Evolutionary conservation across 2,888 invertebrate genomes (phyloP).

Genomic region (Tipula confusa): DNA sequence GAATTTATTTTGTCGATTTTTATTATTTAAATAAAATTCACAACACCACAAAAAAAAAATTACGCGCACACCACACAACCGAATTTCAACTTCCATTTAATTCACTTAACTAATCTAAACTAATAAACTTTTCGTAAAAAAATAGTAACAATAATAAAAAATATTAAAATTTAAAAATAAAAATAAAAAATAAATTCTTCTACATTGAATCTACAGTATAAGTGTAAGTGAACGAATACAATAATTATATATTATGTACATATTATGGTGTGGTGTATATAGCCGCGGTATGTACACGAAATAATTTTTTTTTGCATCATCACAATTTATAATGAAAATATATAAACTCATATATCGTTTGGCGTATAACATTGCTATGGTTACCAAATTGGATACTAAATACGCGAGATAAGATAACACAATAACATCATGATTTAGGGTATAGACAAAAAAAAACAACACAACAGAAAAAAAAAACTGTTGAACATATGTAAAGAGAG

Average conservation of each 20-base stretch:
- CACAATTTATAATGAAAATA: neutral
- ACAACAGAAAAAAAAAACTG: neutral
- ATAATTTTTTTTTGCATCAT: neutral
- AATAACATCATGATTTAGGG: neutral
- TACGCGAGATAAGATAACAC: neutral
- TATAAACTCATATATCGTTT: neutral
- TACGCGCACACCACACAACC: neutral
- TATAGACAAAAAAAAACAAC: too few relatives aligned
- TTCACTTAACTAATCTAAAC: conserved; percentile 20
- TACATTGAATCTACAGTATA: neutral
- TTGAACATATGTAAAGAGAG: neutral
- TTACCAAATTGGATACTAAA: neutral
- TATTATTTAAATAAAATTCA: neutral
- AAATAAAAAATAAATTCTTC: neutral
- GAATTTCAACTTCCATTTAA: neutral
- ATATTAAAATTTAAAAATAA: neutral
- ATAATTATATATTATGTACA: neutral
- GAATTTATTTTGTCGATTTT: neutral
- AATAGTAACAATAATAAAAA: neutral
- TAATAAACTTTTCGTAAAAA: neutral
- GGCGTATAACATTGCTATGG: neutral
- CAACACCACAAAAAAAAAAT: neutral
- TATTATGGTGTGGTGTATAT: neutral
- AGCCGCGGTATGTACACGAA: neutral
- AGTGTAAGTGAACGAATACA: neutral